Conservation (phyloP, 2,113 vertebrate species). For the Cavia porcellus region DNA sequence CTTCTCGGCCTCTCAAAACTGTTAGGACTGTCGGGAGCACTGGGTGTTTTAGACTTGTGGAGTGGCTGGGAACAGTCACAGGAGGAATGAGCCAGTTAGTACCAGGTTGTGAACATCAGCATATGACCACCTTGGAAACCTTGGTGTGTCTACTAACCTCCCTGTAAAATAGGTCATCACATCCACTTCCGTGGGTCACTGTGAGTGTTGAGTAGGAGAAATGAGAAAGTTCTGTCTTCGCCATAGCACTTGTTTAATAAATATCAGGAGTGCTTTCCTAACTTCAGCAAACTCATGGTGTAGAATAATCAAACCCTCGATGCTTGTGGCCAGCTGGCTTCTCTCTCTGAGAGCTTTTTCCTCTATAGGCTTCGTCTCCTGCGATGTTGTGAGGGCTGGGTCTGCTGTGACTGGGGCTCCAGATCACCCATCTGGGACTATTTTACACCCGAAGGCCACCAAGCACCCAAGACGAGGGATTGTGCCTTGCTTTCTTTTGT, state of each 20-base stretch:
- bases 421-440: too few relatives aligned
- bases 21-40: too few relatives aligned
- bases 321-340: not conserved
- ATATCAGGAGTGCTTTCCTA: not conserved
- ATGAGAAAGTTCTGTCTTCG: not conserved
- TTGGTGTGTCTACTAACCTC: too few relatives aligned
- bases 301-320: not conserved
- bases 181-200: too few relatives aligned
- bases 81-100: too few relatives aligned
- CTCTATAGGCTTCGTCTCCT: not conserved
- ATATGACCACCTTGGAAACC: too few relatives aligned
- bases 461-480: not conserved
- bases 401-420: not conserved
- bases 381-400: not conserved
- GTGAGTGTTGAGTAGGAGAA: not conserved
- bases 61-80: too few relatives aligned
- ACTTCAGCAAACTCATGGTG: not conserved
- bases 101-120: too few relatives aligned
- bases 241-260: not conserved
- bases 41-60: too few relatives aligned
- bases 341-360: not conserved
- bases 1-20: not conserved
- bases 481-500: not conserved
- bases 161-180: too few relatives aligned
- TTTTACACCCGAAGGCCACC: too few relatives aligned